Percentiles rank a stretch among this genome's conserved stretches.
Evolutionary conservation across 2,888 invertebrate genomes (phyloP).

Genomic region (Calliopum simillimum): DNA sequence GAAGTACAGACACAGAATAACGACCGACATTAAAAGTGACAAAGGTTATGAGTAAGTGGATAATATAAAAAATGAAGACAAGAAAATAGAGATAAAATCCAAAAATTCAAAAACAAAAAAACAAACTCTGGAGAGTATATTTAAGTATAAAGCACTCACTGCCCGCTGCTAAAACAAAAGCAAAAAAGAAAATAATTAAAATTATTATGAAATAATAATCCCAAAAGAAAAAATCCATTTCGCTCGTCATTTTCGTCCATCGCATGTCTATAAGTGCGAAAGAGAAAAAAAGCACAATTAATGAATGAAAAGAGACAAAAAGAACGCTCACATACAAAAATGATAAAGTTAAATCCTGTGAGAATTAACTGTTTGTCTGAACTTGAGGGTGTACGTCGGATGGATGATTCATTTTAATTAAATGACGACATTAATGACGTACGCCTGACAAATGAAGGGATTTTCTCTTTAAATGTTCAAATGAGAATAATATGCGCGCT

Average conservation of each 20-base stretch:
- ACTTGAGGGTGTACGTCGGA: background rate
- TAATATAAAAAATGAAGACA: background rate
- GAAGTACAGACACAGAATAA: background rate
- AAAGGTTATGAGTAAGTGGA: background rate
- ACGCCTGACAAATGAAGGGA: background rate
- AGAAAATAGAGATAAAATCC: background rate
- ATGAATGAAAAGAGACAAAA: background rate
- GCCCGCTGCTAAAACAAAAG: too few relatives aligned
- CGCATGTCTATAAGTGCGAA: too few relatives aligned
- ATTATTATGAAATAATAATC: conserved; percentile 10
- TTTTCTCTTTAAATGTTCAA: background rate
- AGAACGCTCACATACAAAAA: conserved; percentile 7
- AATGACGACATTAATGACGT: background rate
- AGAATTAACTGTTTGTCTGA: conserved; percentile 28
- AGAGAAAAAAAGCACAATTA: too few relatives aligned
- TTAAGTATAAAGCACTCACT: too few relatives aligned
- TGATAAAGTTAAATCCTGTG: conserved; percentile 22
- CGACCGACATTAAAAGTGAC: background rate
- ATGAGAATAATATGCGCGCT: background rate
- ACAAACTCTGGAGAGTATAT: too few relatives aligned
- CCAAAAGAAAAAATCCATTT: background rate
- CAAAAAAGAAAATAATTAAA: conserved; percentile 6
- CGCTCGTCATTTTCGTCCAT: too few relatives aligned
- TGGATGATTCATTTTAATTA: conserved; percentile 5
- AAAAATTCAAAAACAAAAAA: too few relatives aligned